These are phyloP conservation scores for Cacatua alba DNA, from an alignment of 2,113 vertebrate genomes.

Conservation along the genomic window DNA sequence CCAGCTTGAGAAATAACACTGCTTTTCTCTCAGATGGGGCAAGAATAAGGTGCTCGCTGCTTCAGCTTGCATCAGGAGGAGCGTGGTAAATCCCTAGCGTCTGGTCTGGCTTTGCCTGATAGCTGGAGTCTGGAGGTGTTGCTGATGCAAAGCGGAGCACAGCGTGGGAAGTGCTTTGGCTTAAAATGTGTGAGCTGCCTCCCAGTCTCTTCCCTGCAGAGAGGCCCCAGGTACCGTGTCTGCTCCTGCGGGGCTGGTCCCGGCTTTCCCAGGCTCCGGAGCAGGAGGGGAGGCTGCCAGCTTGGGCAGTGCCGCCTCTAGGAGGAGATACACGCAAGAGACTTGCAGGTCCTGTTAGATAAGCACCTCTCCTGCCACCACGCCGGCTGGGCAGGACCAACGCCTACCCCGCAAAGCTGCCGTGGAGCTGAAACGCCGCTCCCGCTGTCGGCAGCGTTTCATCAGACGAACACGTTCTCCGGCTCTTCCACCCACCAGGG, in stretches of 20 bases:
- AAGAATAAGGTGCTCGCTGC: background rate
- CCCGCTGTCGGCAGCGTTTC: background rate
- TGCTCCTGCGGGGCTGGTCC: background rate
- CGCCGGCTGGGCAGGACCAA: background rate
- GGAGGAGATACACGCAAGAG: background rate
- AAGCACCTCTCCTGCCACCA: background rate
- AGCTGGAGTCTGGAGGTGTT: background rate
- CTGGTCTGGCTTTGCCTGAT: background rate
- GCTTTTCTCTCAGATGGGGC: background rate
- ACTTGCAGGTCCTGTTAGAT: background rate
- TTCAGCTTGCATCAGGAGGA: background rate
- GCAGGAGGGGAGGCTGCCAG: background rate
- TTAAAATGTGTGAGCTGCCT: background rate
- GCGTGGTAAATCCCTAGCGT: background rate
- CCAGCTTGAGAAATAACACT: background rate
- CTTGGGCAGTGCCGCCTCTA: background rate
- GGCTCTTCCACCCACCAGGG: background rate
- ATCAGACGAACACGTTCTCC: accelerated
- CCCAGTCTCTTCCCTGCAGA: background rate
- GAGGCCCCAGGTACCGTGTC: background rate
- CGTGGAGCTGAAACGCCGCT: background rate
- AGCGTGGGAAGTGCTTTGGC: background rate
- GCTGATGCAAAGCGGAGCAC: background rate
- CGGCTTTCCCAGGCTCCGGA: background rate
- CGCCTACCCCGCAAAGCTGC: background rate